Conservation (phyloP, 2,113 vertebrate genomes). For the Cranoglanis bouderius region DNA sequence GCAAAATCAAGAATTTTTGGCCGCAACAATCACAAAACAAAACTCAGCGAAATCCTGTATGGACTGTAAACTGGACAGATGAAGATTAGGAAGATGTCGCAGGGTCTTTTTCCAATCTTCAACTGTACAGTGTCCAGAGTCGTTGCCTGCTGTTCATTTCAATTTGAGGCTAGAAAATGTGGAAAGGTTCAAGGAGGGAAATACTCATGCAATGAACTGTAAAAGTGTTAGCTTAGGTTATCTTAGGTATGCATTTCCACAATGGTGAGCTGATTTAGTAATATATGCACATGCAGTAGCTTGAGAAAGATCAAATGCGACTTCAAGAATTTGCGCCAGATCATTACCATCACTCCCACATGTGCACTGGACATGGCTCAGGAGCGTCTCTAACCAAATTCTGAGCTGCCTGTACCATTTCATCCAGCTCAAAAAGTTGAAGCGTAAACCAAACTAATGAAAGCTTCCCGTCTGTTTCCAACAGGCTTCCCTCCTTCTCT, state of each 20-base stretch:
- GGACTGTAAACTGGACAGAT: no score
- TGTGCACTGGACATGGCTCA: conserved; percentile 26
- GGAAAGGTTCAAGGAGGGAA: neutral
- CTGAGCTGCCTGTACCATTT: conserved; percentile 24
- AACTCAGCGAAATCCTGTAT: no score
- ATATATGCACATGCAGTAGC: neutral
- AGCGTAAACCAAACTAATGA: conserved; percentile 41
- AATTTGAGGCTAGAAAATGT: neutral
- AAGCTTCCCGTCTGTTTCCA: conserved; percentile 41
- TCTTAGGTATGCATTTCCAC: conserved; percentile 1
- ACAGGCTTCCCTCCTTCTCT: conserved; percentile 9
- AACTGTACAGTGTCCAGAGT: neutral
- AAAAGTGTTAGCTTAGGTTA: neutral
- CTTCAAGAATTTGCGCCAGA: conserved; percentile 26
- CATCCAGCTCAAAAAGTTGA: conserved; percentile 25
- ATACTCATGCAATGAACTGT: neutral
- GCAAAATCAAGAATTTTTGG: no score
- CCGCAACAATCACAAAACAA: no score
- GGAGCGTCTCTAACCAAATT: conserved; percentile 39
- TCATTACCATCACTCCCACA: conserved; percentile 26
- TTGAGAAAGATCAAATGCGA: conserved; percentile 34
- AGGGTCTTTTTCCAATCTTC: no score
- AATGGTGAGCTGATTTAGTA: neutral
- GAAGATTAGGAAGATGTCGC: no score
- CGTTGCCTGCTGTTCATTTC: neutral